phyloP scores from a whole-genome alignment of 2,888 invertebrate species.

The Acleris literana region DNA sequence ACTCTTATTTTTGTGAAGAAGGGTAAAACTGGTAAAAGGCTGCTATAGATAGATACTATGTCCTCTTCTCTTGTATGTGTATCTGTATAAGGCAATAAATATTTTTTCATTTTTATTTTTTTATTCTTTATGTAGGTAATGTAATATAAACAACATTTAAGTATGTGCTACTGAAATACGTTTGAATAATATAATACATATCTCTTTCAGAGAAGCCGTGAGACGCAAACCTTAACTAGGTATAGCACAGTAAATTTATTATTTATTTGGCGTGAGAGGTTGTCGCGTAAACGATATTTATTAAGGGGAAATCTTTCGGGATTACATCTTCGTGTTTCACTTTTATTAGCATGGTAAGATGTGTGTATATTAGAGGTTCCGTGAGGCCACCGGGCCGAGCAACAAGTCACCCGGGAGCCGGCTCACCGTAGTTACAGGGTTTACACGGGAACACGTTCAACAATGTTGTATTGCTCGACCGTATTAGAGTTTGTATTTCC shows the following conservation, averaged over 20 bases:
- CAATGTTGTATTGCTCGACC: slow-evolving; percentile 68
- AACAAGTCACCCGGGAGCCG: slow-evolving; percentile 59
- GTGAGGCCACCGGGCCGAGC: slow-evolving; percentile 45
- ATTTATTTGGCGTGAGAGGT: slow-evolving; percentile 31
- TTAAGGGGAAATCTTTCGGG: slow-evolving; percentile 25
- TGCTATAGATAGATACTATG: too few relatives aligned
- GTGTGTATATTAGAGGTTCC: background rate
- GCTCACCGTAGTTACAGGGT: slow-evolving; percentile 70
- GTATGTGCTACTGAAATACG: background rate
- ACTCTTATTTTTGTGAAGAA: too few relatives aligned
- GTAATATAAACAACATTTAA: too few relatives aligned
- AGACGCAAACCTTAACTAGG: slow-evolving; percentile 16
- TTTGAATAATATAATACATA: slow-evolving; percentile 4
- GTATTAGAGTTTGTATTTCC: slow-evolving; percentile 75
- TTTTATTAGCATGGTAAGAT: slow-evolving; percentile 24
- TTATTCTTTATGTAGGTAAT: too few relatives aligned
- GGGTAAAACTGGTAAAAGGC: too few relatives aligned
- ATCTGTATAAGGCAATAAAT: too few relatives aligned
- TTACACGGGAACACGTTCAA: slow-evolving; percentile 71
- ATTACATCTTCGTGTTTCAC: slow-evolving; percentile 18
- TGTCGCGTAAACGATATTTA: slow-evolving; percentile 28
- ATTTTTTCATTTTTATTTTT: too few relatives aligned
- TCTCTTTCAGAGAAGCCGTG: slow-evolving; percentile 9
- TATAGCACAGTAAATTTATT: slow-evolving; percentile 21
- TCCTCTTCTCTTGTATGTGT: too few relatives aligned